A percentile compares a stretch with the other conserved stretches of the same genome.
These are phyloP conservation scores for Pedetes capensis DNA, from an alignment of 2,113 vertebrate genomes.

Conservation along the genomic window DNA sequence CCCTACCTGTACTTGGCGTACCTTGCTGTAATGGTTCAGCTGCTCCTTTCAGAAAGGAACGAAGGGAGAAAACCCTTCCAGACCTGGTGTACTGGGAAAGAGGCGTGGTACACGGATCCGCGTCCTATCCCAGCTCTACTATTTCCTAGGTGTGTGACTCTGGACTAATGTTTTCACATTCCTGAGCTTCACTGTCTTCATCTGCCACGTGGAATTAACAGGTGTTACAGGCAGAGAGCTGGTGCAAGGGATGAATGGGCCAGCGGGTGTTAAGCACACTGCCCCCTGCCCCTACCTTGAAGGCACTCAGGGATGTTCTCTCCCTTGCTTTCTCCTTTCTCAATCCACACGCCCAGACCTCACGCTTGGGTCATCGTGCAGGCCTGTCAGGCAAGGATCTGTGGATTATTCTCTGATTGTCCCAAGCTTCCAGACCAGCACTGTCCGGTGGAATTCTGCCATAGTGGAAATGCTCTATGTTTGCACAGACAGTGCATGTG, in stretches of 20 bases:
- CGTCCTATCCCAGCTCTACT: too few species aligned
- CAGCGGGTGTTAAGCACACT: neutral
- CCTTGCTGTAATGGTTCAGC: neutral
- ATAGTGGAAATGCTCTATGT: neutral
- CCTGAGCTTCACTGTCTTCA: neutral
- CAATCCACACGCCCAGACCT: neutral
- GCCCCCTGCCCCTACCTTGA: fast-evolving
- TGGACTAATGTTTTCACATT: neutral
- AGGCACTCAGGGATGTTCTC: neutral
- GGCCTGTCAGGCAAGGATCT: neutral
- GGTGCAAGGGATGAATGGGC: neutral
- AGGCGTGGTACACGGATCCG: neutral
- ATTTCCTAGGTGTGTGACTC: neutral
- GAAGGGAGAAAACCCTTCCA: neutral
- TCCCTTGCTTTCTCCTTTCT: neutral
- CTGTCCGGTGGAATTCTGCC: neutral
- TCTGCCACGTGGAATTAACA: neutral
- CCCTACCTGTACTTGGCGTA: neutral
- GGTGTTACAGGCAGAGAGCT: too few species aligned
- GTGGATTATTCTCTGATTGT: neutral
- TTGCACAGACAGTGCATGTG: neutral
- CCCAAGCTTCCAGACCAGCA: neutral
- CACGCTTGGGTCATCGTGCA: neutral
- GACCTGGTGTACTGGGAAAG: neutral
- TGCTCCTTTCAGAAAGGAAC: neutral